Base-by-base conservation (phyloP, 1,140 invertebrate genomes). In the Apis florea region DNA sequence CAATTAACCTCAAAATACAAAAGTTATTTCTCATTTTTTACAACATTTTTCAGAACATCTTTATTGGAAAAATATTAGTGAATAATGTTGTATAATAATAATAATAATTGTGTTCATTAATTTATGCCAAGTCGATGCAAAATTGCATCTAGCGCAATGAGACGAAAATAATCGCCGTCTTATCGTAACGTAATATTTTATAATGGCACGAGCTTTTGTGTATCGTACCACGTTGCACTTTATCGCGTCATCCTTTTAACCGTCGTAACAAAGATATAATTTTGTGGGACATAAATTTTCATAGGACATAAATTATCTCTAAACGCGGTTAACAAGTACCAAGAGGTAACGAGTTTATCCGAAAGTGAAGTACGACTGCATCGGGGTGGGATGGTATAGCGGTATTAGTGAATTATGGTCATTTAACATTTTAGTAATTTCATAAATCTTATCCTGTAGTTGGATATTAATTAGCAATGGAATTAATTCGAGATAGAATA, bases 231-330 rank as follows among this genome's bases (percentile, higher is more conserved):
- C 49, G 61, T 6, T 26, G 47, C 19, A 31, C 59, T 49, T 63
- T 61, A 53, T 53, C 61, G 40, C 49, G 24, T n/a, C 49, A 10
- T 15, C 47, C 47, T 51, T 75, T 64, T 53, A 75, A 31, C 61
- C 61, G 54, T 49, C 73, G 59, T 51, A 31, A 53, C 59, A n/a
- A 31, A 64, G 47, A 75, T 71, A 53, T n/a, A 75, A 75, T 75
- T 75, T 66, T 13, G 9, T n/a, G 51, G 21, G 21, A 59, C 51
- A 17, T 40, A 21, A 51, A 71, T 51, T 71, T 79, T 13, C 54
- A 47, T 66, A 72, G 56, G 56, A 53, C 49, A 24, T 59, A 71
- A 17, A 71, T 63, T 53, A 79, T 53, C 26, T 17, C 63, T 21
- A 66, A 67, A 40, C 24, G n/a, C 53, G 26, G 53, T 40, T 71